phyloP scores from a whole-genome alignment of 2,888 invertebrate genomes.

The Diplazon laetatorius region DNA sequence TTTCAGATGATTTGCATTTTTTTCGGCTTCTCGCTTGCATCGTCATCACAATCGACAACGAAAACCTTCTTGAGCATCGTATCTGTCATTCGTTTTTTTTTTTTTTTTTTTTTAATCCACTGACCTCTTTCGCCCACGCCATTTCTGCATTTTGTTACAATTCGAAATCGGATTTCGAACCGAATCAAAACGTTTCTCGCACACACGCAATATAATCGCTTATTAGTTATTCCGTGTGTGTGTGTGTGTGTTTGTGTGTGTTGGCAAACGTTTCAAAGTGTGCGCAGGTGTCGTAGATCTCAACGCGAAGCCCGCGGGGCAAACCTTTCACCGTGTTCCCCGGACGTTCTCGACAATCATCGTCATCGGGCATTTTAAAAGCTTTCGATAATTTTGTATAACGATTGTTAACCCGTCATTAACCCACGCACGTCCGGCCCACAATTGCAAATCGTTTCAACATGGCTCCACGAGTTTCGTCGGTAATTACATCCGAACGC shows the following conservation, averaged over 20 bases:
- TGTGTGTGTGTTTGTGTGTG: too few species aligned
- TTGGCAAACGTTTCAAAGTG: too few species aligned
- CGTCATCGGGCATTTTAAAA: conserved; percentile 44
- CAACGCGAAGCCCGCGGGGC: too few species aligned
- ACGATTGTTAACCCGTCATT: conserved; percentile 63
- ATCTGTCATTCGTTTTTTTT: too few species aligned
- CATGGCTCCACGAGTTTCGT: conserved; percentile 23
- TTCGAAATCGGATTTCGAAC: neutral
- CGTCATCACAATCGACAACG: too few species aligned
- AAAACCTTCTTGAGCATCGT: too few species aligned
- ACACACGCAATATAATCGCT: conserved; percentile 21
- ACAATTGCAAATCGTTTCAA: conserved; percentile 53
- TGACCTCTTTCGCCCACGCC: conserved; percentile 33
- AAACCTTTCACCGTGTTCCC: conserved; percentile 62
- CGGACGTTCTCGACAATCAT: conserved; percentile 49
- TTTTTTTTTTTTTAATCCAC: too few species aligned
- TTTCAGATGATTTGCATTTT: too few species aligned
- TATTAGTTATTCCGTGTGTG: conserved; percentile 58
- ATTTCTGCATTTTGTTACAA: neutral
- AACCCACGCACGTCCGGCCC: conserved; percentile 62
- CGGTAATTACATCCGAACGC: conserved; percentile 33
- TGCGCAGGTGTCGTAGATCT: conserved; percentile 10
- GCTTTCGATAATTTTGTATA: conserved; percentile 57
- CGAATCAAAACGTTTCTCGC: neutral
- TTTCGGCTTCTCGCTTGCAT: too few species aligned